Evolutionary conservation across 2,113 vertebrate species (phyloP).

Genomic region (Epinephelus moara): DNA sequence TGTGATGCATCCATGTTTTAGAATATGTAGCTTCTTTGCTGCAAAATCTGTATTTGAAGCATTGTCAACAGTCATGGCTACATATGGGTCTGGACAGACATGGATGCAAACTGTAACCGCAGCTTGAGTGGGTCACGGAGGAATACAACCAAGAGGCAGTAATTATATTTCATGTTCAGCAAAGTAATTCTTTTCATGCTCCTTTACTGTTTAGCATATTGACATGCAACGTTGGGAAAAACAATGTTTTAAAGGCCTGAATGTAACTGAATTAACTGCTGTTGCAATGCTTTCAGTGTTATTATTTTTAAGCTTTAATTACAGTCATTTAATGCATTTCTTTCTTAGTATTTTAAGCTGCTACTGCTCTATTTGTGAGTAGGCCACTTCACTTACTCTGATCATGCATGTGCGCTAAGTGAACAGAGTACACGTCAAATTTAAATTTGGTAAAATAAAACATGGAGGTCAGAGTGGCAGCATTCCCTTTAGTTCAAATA

Average conservation of each 20-base stretch:
- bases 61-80: too few relatives aligned
- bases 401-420: neutral
- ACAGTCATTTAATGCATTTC: neutral
- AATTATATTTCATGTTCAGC: neutral
- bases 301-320: slow-evolving; percentile 1
- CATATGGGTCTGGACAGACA: too few relatives aligned
- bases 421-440: neutral
- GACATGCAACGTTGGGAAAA: neutral
- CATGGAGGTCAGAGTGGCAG: neutral
- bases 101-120: too few relatives aligned
- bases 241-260: neutral
- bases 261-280: neutral
- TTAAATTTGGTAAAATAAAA: neutral
- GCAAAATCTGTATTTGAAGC: too few relatives aligned
- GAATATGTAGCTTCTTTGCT: too few relatives aligned
- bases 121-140: too few relatives aligned
- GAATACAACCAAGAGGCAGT: too few relatives aligned
- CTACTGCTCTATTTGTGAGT: neutral
- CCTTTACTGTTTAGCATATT: neutral
- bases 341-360: neutral
- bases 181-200: neutral
- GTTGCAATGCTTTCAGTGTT: neutral
- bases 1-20: too few relatives aligned
- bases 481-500: neutral
- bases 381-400: neutral